Percentiles rank a stretch among this genome's conserved stretches.
Evolutionary conservation across 2,113 vertebrate species (phyloP).

Genomic region (Callipepla californica): DNA sequence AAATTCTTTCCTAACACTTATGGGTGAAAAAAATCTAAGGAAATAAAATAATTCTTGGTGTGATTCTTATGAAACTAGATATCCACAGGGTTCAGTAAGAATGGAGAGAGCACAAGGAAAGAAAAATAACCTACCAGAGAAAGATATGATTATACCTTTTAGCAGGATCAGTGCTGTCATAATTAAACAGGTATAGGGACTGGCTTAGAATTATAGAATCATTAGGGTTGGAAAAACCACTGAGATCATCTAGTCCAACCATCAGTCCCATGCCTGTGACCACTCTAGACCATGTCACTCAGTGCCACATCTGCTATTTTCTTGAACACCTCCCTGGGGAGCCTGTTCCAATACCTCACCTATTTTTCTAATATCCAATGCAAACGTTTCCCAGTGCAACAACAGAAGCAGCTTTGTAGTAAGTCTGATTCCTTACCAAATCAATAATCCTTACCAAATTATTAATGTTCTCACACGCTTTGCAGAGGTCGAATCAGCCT

Average conservation of each 20-base stretch:
- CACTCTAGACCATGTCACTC: too few species aligned
- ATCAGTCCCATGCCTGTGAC: too few species aligned
- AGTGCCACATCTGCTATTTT: too few species aligned
- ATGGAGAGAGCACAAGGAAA: not conserved
- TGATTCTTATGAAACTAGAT: not conserved
- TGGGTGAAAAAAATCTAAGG: not conserved
- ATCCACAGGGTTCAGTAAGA: not conserved
- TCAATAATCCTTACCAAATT: not conserved
- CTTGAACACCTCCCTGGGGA: too few species aligned
- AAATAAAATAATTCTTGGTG: not conserved
- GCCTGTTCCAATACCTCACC: too few species aligned
- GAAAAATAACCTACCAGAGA: not conserved
- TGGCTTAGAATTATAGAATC: not conserved
- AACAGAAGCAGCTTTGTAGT: not conserved
- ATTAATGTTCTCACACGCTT: not conserved
- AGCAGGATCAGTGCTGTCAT: not conserved
- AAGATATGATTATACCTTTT: not conserved
- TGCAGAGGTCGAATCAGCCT: not conserved
- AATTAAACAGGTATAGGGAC: not conserved
- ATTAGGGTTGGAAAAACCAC: too few species aligned
- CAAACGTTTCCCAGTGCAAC: too few species aligned
- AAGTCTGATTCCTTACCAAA: not conserved
- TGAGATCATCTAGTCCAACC: too few species aligned
- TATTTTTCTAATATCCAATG: too few species aligned
- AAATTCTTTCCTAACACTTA: not conserved